Evolutionary conservation across 2,113 vertebrate species (phyloP), one percentile per base, ranked within the genome.

Genomic region (Campylorhamphus procurvoides): DNA sequence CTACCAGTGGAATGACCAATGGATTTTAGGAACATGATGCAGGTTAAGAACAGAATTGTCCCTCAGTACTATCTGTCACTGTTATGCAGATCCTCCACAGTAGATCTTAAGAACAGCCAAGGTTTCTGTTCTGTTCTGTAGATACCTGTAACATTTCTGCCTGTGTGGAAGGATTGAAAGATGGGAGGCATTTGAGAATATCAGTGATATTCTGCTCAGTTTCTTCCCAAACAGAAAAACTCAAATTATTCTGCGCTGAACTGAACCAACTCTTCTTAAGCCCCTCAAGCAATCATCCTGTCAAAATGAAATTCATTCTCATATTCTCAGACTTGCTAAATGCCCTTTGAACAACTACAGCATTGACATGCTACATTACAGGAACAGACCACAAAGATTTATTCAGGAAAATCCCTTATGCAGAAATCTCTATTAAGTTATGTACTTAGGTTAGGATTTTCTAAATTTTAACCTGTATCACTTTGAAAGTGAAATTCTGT

Each of bases 191-290:
- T 91, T 89, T 95, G 62, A 68, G 58, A 92, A 75, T 12, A 68
- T 81, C 62, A 29, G 9, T 56, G 62, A 50, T 91, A 23, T 46
- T 82, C 68, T 64, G 33, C 79, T 97, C 90, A 98, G 98, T 98
- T 98, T 98, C 98, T 98, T 98, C 74, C 69, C 97, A 56, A 68
- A 76, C 18, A 76, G 66, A 84, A 87, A 62, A 93, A 18, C 31
- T 84, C 46, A 46, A 55, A 73, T 90, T 82, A 44, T 68, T 79
- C 53, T 89, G 12, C 73, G 27, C 44, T 75, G 74, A 87, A 68
- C 23, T 60, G 14, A 23, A 82, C 33, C 44, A 58, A 12, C 28
- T 68, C 44, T 89, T 83, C 50, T 55, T 82, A 93, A 73, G 58
- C 11, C 11, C 82, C 37, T 49, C 19, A 68, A 31, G 33, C 22